phyloP scores from a whole-genome alignment of 2,888 invertebrate species.

The Drosophila merina region DNA sequence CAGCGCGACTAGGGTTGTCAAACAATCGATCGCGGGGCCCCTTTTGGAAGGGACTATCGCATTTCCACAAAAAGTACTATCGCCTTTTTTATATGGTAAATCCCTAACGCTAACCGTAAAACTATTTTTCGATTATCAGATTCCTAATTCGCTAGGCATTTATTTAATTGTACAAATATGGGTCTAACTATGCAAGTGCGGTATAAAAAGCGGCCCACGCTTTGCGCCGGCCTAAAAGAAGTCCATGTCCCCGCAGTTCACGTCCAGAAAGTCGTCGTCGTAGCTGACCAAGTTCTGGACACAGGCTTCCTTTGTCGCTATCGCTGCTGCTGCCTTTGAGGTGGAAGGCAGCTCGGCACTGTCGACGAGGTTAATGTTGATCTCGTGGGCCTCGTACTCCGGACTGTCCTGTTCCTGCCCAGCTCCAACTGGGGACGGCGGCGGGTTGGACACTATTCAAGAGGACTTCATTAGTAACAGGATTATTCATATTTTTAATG shows the following conservation, averaged over 20 bases:
- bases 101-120: slow-evolving; percentile 8
- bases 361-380: slow-evolving; percentile 82
- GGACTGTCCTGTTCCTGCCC: slow-evolving; percentile 87
- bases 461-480: neutral
- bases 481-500: neutral
- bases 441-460: slow-evolving; percentile 87
- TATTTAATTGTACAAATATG: slow-evolving; percentile 73
- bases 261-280: slow-evolving; percentile 89
- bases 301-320: slow-evolving; percentile 18
- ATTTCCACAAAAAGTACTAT: neutral
- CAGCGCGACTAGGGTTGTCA: slow-evolving; percentile 28
- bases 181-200: slow-evolving; percentile 60
- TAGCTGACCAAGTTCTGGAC: slow-evolving; percentile 78
- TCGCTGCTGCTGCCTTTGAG: slow-evolving; percentile 76
- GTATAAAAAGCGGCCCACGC: slow-evolving; percentile 57
- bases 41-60: too few species aligned
- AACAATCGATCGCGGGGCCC: neutral
- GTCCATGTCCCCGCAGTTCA: slow-evolving; percentile 90
- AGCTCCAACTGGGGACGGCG: slow-evolving; percentile 91
- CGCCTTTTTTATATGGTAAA: neutral
- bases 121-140: neutral
- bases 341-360: slow-evolving; percentile 78
- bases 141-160: slow-evolving; percentile 62
- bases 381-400: slow-evolving; percentile 86
- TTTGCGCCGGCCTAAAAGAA: slow-evolving; percentile 85